These are phyloP conservation scores for Chironomus tentans DNA, from an alignment of 2,888 invertebrate species.

Conservation along the genomic window DNA sequence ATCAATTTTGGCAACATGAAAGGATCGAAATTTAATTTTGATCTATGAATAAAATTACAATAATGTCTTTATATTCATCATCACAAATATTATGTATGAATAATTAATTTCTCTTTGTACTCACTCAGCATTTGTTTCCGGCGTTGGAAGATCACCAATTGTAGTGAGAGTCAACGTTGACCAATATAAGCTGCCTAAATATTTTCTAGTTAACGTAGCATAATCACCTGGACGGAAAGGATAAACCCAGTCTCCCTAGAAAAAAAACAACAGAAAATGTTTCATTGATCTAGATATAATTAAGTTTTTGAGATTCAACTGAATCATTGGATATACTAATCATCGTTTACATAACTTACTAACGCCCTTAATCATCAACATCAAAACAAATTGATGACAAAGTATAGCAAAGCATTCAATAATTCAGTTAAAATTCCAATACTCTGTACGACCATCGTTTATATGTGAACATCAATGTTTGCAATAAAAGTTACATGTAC, in stretches of 20 bases:
- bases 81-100: not conserved
- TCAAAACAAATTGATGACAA: no score
- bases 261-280: no score
- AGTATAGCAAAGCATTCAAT: no score
- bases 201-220: slow-evolving; percentile 82
- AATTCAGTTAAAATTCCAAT: no score
- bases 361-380: no score
- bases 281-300: no score
- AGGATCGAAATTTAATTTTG: not conserved
- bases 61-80: not conserved
- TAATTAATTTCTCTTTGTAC: slow-evolving; percentile 43
- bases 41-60: not conserved
- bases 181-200: slow-evolving; percentile 92
- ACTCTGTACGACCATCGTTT: no score
- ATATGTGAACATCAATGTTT: no score
- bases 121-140: slow-evolving; percentile 94
- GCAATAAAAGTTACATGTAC: no score
- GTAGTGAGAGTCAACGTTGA: slow-evolving; percentile 92
- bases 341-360: no score
- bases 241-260: slow-evolving; percentile 80
- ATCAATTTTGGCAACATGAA: not conserved
- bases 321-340: no score
- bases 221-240: slow-evolving; percentile 81
- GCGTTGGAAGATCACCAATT: slow-evolving; percentile 91
- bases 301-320: no score